phyloP scores from a whole-genome alignment of 2,888 invertebrate genomes.

The Scrobipalpa atriplicella region DNA sequence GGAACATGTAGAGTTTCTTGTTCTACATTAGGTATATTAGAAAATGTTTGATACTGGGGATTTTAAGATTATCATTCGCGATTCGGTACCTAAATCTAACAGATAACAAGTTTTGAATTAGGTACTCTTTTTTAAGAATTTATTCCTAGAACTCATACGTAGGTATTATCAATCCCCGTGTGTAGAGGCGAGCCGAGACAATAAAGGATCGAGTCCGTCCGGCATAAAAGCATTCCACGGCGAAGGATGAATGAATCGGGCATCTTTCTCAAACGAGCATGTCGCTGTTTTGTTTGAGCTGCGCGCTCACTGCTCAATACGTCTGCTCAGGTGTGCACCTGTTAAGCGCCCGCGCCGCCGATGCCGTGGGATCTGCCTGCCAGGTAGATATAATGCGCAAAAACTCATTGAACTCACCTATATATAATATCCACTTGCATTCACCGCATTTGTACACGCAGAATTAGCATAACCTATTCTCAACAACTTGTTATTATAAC shows the following conservation, averaged over 20 bases:
- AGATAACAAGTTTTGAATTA: background rate
- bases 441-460: constrained; percentile 37
- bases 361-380: constrained; percentile 65
- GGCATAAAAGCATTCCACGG: constrained; percentile 79
- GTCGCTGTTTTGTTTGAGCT: constrained; percentile 72
- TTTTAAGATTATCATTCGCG: background rate
- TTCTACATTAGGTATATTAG: background rate
- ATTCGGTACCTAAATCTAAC: background rate
- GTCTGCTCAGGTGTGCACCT: constrained; percentile 80
- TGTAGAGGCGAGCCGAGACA: constrained; percentile 59
- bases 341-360: constrained; percentile 72
- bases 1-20: background rate
- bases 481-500: background rate
- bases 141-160: background rate
- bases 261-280: constrained; percentile 74
- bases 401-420: constrained; percentile 41
- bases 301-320: constrained; percentile 65
- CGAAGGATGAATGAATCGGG: constrained; percentile 77
- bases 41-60: background rate
- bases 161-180: constrained; percentile 47
- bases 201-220: constrained; percentile 68
- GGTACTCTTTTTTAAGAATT: background rate
- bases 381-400: constrained; percentile 72
- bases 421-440: constrained; percentile 35
- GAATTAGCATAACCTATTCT: background rate